Percentiles rank a stretch among this genome's conserved stretches.
Evolutionary conservation across 2,113 vertebrate genomes (phyloP).

Genomic region (Phainopepla nitens): DNA sequence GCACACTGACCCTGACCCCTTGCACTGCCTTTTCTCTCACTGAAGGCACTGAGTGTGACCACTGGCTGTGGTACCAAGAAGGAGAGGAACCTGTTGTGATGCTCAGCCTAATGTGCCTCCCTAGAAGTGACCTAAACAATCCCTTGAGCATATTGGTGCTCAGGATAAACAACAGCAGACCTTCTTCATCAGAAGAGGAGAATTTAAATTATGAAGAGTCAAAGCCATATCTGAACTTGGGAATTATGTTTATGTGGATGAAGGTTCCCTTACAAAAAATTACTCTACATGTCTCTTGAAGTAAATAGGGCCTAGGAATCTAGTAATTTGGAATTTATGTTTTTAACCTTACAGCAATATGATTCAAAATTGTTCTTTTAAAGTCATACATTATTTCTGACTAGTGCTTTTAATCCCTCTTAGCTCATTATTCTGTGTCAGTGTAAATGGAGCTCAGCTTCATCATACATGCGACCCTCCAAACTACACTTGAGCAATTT

Average conservation of each 20-base stretch:
- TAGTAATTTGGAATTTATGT: background rate
- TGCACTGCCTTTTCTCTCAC: background rate
- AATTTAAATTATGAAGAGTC: background rate
- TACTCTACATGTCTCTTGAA: background rate
- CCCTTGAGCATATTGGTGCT: background rate
- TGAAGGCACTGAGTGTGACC: background rate
- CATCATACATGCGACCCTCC: background rate
- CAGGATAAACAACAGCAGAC: background rate
- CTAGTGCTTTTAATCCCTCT: background rate
- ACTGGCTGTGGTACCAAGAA: background rate
- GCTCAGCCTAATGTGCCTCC: background rate
- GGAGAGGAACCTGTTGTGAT: background rate
- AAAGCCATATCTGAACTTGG: background rate
- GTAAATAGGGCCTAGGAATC: background rate
- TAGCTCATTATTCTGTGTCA: background rate
- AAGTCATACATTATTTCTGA: background rate
- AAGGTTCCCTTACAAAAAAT: background rate
- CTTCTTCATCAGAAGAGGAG: background rate
- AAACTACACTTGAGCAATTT: background rate
- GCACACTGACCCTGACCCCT: accelerated
- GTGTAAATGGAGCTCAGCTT: background rate
- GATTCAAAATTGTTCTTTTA: background rate
- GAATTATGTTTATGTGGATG: background rate
- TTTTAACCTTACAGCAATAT: background rate
- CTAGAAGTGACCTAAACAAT: background rate